Percentiles rank a stretch among this genome's conserved stretches.
These are phyloP conservation scores for Gyrodactylus salaris DNA, from an alignment of 1,140 invertebrate species.

Conservation along the genomic window DNA sequence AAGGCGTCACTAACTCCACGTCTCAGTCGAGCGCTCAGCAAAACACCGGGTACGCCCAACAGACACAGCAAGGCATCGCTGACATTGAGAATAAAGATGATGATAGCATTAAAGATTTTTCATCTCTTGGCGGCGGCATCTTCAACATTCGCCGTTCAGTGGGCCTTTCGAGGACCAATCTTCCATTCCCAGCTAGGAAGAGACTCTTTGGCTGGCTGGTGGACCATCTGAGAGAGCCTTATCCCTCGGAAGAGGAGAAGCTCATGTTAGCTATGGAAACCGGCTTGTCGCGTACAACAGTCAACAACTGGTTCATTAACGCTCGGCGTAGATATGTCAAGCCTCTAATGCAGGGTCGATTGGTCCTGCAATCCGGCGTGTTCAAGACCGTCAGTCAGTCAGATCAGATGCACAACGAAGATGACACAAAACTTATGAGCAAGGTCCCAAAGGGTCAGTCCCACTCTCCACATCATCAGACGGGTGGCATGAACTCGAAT, in stretches of 20 bases:
- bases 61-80: neutral
- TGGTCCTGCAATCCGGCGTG: neutral
- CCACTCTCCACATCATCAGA: neutral
- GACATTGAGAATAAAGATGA: neutral
- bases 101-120: neutral
- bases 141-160: neutral
- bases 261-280: conserved; percentile 38
- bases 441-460: neutral
- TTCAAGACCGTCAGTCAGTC: neutral
- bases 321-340: conserved; percentile 30
- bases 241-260: conserved; percentile 54
- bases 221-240: conserved; percentile 22
- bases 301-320: conserved; percentile 37
- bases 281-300: conserved; percentile 30
- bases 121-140: neutral
- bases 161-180: neutral
- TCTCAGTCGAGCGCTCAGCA: no score
- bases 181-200: conserved; percentile 2
- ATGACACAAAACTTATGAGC: neutral
- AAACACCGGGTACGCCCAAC: no score
- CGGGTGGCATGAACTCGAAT: neutral
- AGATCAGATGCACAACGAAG: neutral
- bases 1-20: neutral
- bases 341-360: neutral
- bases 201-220: conserved; percentile 3